Evolutionary conservation across 2,888 invertebrate genomes (phyloP), one percentile per base, ranked within the genome.

Genomic region (Crossocerus cetratus): DNA sequence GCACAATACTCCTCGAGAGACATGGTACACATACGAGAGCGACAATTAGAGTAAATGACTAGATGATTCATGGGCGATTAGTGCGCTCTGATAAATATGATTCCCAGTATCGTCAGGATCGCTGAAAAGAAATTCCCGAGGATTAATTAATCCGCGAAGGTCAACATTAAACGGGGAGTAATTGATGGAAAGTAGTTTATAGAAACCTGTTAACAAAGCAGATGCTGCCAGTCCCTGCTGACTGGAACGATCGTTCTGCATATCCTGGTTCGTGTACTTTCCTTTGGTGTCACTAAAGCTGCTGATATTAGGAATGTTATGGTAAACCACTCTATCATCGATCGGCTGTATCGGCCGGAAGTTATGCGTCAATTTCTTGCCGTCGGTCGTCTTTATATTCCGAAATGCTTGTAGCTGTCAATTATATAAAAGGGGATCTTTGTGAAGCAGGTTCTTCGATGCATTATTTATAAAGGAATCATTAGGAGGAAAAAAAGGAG

Each of bases 301-400:
- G 1, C 3, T 18, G 3, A 0, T 11, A 14, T 16, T 13, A 74
- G 91, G 92, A 1, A 92, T 89, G 74, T 94, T 94, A 83, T 93
- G 93, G 86, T 91, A 93, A 0, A 95, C 93, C 0, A 91, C 90
- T 78, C 97, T 92, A 83, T 94, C 94, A 42, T 95, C 94, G 0
- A 96, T 91, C 0, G 96, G 95, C 86, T 97, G 96, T 43, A 95
- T 94, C 0, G 97, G 96, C 14, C 97, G 93, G 88, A 94, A 96
- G 90, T 97, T 97, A 86, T 96, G 95, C 0, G 93, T 94, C 74
- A 97, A 91, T 78, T 85, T 87, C 3, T 92, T 92, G 2, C 95
- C 96, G 63, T 94, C 93, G 11, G 92, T 91, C 2, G 93, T 93
- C 62, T 92, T 92, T 49, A 97, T 91, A 76, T 93, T 92, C 56